These are phyloP conservation scores for Branchellion lobata DNA, from an alignment of 2,888 invertebrate genomes.

Conservation along the genomic window DNA sequence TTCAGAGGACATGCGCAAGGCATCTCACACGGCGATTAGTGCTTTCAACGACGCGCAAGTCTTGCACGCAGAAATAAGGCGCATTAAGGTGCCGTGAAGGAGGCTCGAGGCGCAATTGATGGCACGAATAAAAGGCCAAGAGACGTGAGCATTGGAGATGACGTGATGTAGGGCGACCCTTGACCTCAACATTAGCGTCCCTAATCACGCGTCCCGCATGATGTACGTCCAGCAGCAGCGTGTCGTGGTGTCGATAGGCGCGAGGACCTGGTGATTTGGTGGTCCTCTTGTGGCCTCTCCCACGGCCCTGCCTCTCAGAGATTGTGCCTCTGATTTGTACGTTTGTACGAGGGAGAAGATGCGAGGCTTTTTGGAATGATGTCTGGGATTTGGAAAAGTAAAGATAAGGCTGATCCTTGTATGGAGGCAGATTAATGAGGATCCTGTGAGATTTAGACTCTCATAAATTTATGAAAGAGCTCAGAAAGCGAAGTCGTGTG, in stretches of 20 bases:
- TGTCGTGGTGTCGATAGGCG: background rate
- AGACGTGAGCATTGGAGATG: slow-evolving; percentile 15
- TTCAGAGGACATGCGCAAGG: background rate
- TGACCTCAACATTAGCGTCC: slow-evolving; percentile 38
- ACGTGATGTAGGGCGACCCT: slow-evolving; percentile 5
- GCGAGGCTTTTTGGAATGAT: too few relatives aligned
- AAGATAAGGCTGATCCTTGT: background rate
- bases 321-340: too few relatives aligned
- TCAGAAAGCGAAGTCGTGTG: background rate
- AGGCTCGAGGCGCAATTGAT: background rate
- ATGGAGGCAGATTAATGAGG: background rate
- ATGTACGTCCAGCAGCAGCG: background rate
- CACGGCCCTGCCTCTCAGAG: too few relatives aligned
- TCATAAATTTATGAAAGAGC: slow-evolving; percentile 6
- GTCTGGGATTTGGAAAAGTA: background rate
- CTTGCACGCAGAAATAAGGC: background rate
- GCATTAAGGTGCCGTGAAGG: background rate
- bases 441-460: background rate
- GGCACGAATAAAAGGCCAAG: slow-evolving; percentile 7
- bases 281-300: too few relatives aligned
- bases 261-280: too few relatives aligned
- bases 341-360: too few relatives aligned
- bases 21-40: background rate
- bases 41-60: background rate
- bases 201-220: slow-evolving; percentile 37